Evolutionary conservation across 2,888 invertebrate species (phyloP).

Genomic region (Watsonalla cultraria): DNA sequence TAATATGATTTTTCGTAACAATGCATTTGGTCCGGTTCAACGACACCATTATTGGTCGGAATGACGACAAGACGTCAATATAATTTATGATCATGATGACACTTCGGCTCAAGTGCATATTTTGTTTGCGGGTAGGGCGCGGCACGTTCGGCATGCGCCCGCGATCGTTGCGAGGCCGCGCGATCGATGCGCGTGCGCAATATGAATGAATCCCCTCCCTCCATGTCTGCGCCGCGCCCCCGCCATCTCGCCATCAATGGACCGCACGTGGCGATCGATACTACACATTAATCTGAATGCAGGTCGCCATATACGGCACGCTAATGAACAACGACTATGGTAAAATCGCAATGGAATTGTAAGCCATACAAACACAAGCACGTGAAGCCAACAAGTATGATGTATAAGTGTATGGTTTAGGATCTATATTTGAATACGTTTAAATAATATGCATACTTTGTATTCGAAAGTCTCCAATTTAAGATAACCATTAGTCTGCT

Average conservation of each 20-base stretch:
- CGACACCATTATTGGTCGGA: constrained; percentile 33
- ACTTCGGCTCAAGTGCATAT: constrained; percentile 32
- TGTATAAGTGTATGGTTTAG: no score
- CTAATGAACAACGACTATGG: constrained; percentile 4
- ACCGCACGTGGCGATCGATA: constrained; percentile 63
- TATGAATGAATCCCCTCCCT: constrained; percentile 62
- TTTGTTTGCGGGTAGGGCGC: constrained; percentile 31
- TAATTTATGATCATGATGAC: constrained; percentile 49
- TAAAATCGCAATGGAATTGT: neutral
- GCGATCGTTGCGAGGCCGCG: constrained; percentile 25
- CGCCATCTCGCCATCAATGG: constrained; percentile 56
- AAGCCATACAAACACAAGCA: no score
- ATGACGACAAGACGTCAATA: constrained; percentile 35
- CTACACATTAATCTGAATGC: constrained; percentile 35
- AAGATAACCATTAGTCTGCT: neutral
- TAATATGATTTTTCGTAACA: constrained; percentile 39
- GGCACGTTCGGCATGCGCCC: constrained; percentile 20
- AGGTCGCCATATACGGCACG: constrained; percentile 6
- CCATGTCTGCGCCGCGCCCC: constrained; percentile 31
- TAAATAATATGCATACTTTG: no score
- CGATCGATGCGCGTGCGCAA: constrained; percentile 53
- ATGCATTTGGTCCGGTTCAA: constrained; percentile 41
- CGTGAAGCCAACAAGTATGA: no score
- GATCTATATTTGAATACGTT: no score
- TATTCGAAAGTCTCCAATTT: neutral